phyloP scores from a whole-genome alignment of 1,140 invertebrate genomes.

The Ericerus pela region DNA sequence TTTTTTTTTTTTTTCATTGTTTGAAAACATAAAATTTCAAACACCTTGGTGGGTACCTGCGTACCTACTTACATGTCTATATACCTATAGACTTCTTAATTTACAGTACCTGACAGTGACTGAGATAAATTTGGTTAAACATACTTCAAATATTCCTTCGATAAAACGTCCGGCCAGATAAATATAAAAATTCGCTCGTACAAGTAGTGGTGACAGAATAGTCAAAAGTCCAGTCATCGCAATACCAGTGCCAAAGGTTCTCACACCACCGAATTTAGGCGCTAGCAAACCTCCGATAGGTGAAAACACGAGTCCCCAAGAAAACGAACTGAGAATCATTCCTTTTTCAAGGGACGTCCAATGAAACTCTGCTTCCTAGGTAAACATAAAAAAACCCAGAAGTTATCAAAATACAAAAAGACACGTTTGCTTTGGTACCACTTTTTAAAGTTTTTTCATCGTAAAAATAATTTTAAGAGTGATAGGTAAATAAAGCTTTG shows the following conservation, averaged over 20 bases:
- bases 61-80: too few species aligned
- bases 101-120: too few species aligned
- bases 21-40: too few species aligned
- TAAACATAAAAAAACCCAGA: conserved; percentile 15
- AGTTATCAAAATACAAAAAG: neutral
- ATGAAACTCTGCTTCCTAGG: conserved; percentile 31
- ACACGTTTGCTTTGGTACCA: neutral
- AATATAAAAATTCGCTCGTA: conserved; percentile 18
- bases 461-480: neutral
- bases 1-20: too few species aligned
- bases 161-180: conserved; percentile 35
- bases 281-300: conserved; percentile 40
- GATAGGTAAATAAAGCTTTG: neutral
- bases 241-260: conserved; percentile 41
- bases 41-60: too few species aligned
- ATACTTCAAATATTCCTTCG: conserved; percentile 40
- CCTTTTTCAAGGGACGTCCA: conserved; percentile 28
- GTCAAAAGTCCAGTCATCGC: conserved; percentile 38
- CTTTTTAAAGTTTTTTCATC: neutral
- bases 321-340: conserved; percentile 46
- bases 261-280: conserved; percentile 37
- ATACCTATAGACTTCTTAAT: too few species aligned
- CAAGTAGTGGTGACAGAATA: conserved; percentile 22
- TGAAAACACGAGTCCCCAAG: conserved; percentile 48
- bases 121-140: too few species aligned